phyloP scores from a whole-genome alignment of 1,140 invertebrate genomes.

The Sycobia sp. region DNA sequence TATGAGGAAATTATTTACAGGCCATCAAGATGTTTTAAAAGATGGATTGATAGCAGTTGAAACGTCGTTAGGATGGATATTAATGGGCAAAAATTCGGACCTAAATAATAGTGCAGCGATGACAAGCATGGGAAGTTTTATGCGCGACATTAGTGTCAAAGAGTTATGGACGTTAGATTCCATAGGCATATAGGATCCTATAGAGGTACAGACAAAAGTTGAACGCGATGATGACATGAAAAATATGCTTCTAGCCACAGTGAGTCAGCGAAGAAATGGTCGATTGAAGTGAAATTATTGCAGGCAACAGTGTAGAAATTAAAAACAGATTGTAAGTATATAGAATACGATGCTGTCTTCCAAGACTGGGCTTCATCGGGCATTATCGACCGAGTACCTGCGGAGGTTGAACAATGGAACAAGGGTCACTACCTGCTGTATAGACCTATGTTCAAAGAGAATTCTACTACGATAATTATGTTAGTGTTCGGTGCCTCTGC shows the following conservation, averaged over 20 bases:
- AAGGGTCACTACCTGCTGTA: slow-evolving; percentile 36
- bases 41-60: too few relatives aligned
- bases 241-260: too few relatives aligned
- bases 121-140: slow-evolving; percentile 26
- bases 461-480: slow-evolving; percentile 32
- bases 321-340: slow-evolving; percentile 28
- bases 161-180: slow-evolving; percentile 48
- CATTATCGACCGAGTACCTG: slow-evolving; percentile 36
- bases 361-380: slow-evolving; percentile 38
- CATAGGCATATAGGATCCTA: too few relatives aligned
- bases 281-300: slow-evolving; percentile 45
- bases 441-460: too few relatives aligned
- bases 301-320: slow-evolving; percentile 34
- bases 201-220: too few relatives aligned
- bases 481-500: slow-evolving; percentile 38
- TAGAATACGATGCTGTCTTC: slow-evolving; percentile 48
- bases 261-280: slow-evolving; percentile 38
- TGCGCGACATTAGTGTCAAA: slow-evolving; percentile 28
- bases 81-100: too few relatives aligned
- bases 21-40: too few relatives aligned
- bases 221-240: too few relatives aligned
- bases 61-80: too few relatives aligned
- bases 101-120: neutral
- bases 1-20: too few relatives aligned
- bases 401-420: slow-evolving; percentile 12